Conservation (phyloP, 2,797 vertebrate genomes). For the Hyperoplus lanceolatus region DNA sequence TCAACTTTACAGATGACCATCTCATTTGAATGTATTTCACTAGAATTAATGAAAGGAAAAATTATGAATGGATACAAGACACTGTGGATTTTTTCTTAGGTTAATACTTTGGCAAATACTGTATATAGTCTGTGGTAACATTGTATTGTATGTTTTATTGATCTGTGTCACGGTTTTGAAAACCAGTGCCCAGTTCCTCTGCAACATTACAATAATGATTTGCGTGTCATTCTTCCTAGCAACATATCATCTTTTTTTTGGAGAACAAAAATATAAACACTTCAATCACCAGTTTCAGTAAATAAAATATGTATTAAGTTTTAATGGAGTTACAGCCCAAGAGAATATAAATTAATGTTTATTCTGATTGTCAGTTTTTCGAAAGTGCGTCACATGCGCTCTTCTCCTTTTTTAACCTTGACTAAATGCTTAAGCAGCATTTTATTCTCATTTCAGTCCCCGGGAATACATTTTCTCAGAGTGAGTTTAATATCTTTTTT, state of each 20-base stretch:
- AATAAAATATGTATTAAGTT: constrained; percentile 24
- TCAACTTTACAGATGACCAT: neutral
- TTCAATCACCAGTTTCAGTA: constrained; percentile 8
- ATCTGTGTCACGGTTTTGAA: no score
- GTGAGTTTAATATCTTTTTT: constrained; percentile 82
- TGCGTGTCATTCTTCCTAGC: constrained; percentile 1
- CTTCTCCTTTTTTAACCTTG: constrained; percentile 77
- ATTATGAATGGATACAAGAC: neutral
- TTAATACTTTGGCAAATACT: neutral
- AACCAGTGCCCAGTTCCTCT: neutral
- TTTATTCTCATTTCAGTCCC: constrained; percentile 76
- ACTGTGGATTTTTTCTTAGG: neutral
- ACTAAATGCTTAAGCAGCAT: constrained; percentile 80
- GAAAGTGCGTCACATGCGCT: constrained; percentile 48
- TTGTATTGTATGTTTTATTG: no score
- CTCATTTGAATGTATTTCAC: neutral
- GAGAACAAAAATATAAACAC: constrained; percentile 1
- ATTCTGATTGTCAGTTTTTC: constrained; percentile 47
- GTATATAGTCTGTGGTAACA: neutral
- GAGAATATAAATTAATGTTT: constrained; percentile 37
- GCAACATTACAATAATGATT: constrained; percentile 1
- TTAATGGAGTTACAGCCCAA: constrained; percentile 25
- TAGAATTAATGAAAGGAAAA: neutral
- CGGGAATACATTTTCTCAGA: constrained; percentile 77
- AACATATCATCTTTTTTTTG: neutral